Base-by-base conservation (phyloP, 2,797 vertebrate genomes). In the Cyclura pinguis region DNA sequence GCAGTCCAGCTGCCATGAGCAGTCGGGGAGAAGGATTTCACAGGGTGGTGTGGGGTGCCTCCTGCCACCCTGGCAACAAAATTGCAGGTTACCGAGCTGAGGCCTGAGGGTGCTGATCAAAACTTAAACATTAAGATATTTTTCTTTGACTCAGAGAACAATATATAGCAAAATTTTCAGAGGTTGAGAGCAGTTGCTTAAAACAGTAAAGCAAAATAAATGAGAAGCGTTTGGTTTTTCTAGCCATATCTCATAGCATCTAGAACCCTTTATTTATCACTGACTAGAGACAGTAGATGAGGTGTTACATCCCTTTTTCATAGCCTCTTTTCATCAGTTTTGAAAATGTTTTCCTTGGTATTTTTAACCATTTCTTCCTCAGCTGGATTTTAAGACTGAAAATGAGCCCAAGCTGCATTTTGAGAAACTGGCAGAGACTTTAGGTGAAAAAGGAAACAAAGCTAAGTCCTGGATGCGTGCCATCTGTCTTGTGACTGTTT, bases 401-500 rank as follows among this genome's bases (percentile, higher is more conserved):
- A 73, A 85, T 72, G 50, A n/a, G 27, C 14, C 18, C 35, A 62
- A 47, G 35, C 55, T 62, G 38, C 22, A 64, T 38, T 78, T 47
- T 78, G 85, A n/a, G 74, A 38, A 86, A 62, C 55, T 62, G 35
- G 35, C 72, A 42, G 42, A 16, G 89, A 85, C 91, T 2, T 1
- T 82, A 78, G 38, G 73, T 90, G 0, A 8, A 86, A 3, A 84
- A 76, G 87, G 85, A 95, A 93, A 85, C 3, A 0, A 91, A 95
- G 27, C 80, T 64, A 78, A 6, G 57, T 91, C 90, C 86, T 94
- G 93, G 90, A 90, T 86, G 83, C 1, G 0, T 88, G 92, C 88
- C 86, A 64, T 78, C 82, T 86, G 73, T 90, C 93, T 95, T 83
- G 72, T 93, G 91, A 95, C 89, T 89, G 92, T 87, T 74, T 78